Conservation (phyloP, 2,797 vertebrate species). For the Columba guinea region DNA sequence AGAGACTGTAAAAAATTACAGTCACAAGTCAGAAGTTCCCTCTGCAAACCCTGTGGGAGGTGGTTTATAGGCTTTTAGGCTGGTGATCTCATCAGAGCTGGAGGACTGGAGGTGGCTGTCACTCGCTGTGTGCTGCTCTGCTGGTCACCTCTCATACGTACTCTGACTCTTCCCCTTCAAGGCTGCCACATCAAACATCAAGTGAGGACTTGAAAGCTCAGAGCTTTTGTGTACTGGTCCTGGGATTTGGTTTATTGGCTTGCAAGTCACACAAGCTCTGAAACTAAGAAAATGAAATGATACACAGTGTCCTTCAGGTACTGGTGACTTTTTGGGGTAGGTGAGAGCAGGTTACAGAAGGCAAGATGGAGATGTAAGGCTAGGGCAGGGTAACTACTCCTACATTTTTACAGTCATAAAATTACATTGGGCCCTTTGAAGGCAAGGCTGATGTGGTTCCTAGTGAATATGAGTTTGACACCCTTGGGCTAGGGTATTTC, state of each 20-base stretch:
- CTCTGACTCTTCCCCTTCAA: neutral
- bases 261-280: neutral
- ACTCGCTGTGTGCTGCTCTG: neutral
- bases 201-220: neutral
- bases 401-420: too few relatives aligned
- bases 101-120: neutral
- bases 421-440: too few relatives aligned
- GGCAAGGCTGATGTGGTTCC: too few relatives aligned
- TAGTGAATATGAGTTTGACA: too few relatives aligned
- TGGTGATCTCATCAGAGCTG: neutral
- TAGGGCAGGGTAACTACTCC: neutral
- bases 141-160: neutral
- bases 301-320: neutral
- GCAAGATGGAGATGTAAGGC: neutral
- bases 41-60: rapidly evolving
- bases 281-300: neutral
- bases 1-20: neutral
- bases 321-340: neutral
- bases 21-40: neutral
- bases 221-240: neutral
- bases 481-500: neutral
- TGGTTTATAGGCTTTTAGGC: neutral
- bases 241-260: neutral
- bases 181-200: neutral
- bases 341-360: neutral